phyloP scores from a whole-genome alignment of 2,113 vertebrate species.

The Tachuris rubrigastra region DNA sequence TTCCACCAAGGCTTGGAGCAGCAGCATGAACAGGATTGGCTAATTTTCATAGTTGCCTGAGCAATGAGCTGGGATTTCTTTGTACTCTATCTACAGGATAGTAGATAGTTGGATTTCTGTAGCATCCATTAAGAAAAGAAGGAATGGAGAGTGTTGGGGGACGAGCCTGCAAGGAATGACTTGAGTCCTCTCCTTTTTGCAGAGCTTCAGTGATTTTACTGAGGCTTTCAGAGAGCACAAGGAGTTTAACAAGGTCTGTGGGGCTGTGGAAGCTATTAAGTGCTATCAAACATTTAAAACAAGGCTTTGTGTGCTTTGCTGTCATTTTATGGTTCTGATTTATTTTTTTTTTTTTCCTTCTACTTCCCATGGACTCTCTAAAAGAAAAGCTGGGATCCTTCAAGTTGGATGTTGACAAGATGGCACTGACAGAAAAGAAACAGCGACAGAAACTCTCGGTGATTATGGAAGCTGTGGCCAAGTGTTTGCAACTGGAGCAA shows the following conservation, averaged over 20 bases:
- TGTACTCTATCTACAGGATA: not conserved
- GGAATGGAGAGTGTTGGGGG: not conserved
- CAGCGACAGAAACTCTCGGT: conserved; percentile 83
- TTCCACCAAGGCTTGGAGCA: not conserved
- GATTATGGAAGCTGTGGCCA: conserved; percentile 76
- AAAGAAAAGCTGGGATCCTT: conserved; percentile 78
- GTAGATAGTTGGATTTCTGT: not conserved
- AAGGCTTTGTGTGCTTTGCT: not conserved
- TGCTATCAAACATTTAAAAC: not conserved
- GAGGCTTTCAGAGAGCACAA: not conserved
- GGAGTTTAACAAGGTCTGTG: not conserved
- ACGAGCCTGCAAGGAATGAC: not conserved
- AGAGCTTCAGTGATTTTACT: not conserved
- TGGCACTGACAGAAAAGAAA: conserved; percentile 76
- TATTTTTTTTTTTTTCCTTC: not conserved
- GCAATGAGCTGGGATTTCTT: not conserved
- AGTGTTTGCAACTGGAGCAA: conserved; percentile 73
- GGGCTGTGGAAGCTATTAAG: not conserved
- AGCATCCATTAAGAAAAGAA: not conserved
- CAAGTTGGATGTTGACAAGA: conserved; percentile 82
- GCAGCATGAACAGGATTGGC: not conserved
- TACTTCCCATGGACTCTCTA: not conserved
- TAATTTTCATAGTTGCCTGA: not conserved
- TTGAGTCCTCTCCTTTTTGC: not conserved
- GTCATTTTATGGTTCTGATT: not conserved